Percentiles rank a stretch among this genome's conserved stretches.
Conservation (phyloP, 2,888 invertebrate genomes). For the Chrysolina americana region DNA sequence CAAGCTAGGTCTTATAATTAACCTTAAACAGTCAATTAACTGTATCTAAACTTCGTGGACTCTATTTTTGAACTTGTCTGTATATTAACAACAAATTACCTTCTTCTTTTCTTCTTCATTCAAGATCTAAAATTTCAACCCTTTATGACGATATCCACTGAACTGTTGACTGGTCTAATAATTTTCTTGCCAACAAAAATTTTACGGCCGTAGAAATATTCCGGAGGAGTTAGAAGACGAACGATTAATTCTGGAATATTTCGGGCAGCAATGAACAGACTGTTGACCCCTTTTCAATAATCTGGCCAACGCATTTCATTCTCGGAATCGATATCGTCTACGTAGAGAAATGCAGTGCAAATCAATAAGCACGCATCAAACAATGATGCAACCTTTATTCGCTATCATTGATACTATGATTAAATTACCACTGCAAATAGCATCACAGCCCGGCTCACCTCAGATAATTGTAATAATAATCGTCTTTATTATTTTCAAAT, state of each 20-base stretch:
- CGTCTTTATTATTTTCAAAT: too few species aligned
- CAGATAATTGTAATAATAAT: not conserved
- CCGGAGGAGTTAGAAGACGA: not conserved
- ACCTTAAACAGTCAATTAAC: too few species aligned
- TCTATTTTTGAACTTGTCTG: too few species aligned
- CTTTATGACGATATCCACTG: too few species aligned
- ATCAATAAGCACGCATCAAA: not conserved
- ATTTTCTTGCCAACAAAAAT: not conserved
- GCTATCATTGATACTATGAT: not conserved
- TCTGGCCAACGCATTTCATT: conserved; percentile 2
- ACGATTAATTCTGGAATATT: not conserved
- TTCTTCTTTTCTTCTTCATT: too few species aligned
- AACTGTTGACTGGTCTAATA: too few species aligned
- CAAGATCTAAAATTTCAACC: too few species aligned
- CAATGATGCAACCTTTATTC: not conserved
- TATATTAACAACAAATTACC: too few species aligned
- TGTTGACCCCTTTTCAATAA: conserved; percentile 15
- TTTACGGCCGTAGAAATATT: not conserved
- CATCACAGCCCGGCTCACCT: not conserved
- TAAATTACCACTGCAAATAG: not conserved
- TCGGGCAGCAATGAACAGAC: not conserved
- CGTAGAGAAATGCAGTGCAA: not conserved
- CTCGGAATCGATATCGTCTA: not conserved
- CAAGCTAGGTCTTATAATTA: too few species aligned
- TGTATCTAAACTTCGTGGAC: too few species aligned